A percentile compares a stretch with the other conserved stretches of the same genome.
These are phyloP conservation scores for Vireo altiloquus DNA, from an alignment of 2,113 vertebrate species.

Conservation along the genomic window DNA sequence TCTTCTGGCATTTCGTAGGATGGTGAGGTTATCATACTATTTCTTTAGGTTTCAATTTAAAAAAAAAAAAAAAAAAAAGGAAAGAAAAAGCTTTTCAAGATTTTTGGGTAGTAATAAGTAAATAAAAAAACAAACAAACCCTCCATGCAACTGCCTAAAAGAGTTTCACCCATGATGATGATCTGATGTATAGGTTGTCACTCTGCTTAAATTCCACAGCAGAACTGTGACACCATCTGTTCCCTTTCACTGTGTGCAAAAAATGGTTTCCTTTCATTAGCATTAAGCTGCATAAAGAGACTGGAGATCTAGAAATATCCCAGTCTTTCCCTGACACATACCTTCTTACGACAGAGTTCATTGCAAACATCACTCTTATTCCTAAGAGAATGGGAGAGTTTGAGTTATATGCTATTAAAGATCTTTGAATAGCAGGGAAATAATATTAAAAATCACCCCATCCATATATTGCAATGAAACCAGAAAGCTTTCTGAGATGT, in stretches of 20 bases:
- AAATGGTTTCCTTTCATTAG: conserved; percentile 67
- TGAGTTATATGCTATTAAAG: neutral
- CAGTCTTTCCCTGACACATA: conserved; percentile 19
- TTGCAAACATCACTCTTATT: neutral
- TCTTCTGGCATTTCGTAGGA: neutral
- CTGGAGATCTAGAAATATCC: conserved; percentile 35
- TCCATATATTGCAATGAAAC: neutral
- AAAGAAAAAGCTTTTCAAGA: neutral
- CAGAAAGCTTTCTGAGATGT: neutral
- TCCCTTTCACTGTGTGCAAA: conserved; percentile 63
- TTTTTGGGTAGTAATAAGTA: neutral
- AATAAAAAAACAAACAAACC: conserved; percentile 36
- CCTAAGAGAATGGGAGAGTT: neutral
- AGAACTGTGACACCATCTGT: conserved; percentile 68
- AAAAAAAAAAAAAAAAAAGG: neutral
- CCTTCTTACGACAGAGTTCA: conserved; percentile 16
- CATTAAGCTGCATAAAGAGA: conserved; percentile 57
- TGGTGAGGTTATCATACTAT: neutral
- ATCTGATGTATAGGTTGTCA: conserved; percentile 60
- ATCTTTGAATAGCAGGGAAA: neutral
- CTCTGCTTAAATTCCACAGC: conserved; percentile 65
- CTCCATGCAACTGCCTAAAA: conserved; percentile 1
- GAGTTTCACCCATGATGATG: conserved; percentile 29
- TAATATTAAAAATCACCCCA: neutral
- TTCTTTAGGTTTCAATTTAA: neutral